These are phyloP conservation scores for Ataeniobius toweri DNA, from an alignment of 2,797 vertebrate species.

Conservation along the genomic window DNA sequence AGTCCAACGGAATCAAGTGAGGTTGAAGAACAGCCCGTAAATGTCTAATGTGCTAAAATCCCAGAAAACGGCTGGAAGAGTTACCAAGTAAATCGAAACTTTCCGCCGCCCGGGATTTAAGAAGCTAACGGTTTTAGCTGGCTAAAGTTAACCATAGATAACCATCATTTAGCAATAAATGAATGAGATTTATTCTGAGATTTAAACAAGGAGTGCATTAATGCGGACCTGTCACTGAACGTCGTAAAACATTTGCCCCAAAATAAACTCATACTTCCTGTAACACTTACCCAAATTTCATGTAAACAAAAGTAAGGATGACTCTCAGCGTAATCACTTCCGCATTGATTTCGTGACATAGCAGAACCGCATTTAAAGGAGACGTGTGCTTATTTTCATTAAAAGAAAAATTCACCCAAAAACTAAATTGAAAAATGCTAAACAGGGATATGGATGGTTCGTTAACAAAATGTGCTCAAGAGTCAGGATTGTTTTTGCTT, in stretches of 20 bases:
- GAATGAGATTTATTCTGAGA: neutral
- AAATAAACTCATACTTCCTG: neutral
- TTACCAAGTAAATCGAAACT: slow-evolving; percentile 47
- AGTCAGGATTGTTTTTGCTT: neutral
- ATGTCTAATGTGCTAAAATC: neutral
- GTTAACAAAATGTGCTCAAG: neutral
- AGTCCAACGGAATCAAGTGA: neutral
- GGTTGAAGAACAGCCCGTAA: neutral
- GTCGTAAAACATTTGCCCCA: neutral
- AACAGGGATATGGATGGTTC: neutral
- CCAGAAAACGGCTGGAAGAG: neutral
- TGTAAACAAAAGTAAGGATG: slow-evolving; percentile 59
- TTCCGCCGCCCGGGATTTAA: neutral
- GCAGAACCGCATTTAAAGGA: slow-evolving; percentile 42
- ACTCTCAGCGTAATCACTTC: slow-evolving; percentile 47
- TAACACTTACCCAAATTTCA: slow-evolving; percentile 39
- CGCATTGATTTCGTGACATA: slow-evolving; percentile 59
- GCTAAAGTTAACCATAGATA: neutral
- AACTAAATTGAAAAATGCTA: neutral
- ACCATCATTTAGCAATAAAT: neutral
- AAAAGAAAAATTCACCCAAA: slow-evolving; percentile 7
- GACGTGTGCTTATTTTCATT: neutral
- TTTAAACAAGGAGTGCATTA: fast-evolving
- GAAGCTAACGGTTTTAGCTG: slow-evolving; percentile 34
- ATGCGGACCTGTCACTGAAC: neutral